Conservation (phyloP, 2,888 invertebrate genomes). For the Tyria jacobaeae region DNA sequence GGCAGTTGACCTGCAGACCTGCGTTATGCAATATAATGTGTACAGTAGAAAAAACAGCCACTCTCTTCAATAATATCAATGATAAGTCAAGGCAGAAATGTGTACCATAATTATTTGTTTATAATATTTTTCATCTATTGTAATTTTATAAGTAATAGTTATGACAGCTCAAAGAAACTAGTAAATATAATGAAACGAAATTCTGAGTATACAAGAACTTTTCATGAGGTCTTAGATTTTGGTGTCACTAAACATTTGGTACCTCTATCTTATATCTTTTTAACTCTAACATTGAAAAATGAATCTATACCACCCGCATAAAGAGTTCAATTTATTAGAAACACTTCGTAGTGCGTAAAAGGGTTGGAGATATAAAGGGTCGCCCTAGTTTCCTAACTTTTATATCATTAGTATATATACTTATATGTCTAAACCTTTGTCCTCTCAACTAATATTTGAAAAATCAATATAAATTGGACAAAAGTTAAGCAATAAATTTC, state of each 20-base stretch:
- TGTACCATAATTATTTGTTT: no score
- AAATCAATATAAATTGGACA: not conserved
- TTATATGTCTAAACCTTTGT: constrained; percentile 6
- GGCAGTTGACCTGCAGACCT: no score
- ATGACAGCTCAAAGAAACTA: not conserved
- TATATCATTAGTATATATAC: constrained; percentile 8
- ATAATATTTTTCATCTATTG: not conserved
- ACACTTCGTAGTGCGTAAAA: constrained; percentile 1
- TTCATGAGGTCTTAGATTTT: no score
- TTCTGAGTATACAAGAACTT: no score
- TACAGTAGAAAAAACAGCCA: no score
- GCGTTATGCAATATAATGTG: no score
- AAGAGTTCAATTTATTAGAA: constrained; percentile 4
- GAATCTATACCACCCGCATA: not conserved
- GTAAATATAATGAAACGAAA: no score
- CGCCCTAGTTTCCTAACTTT: constrained; percentile 13
- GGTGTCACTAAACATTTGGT: no score
- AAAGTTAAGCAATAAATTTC: no score
- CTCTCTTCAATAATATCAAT: no score
- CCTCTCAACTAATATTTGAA: not conserved
- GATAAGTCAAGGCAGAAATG: no score
- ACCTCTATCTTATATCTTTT: not conserved
- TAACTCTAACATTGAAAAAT: not conserved
- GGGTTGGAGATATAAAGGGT: constrained; percentile 11
- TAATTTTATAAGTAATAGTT: not conserved